A percentile compares a stretch with the other conserved stretches of the same genome.
These are phyloP conservation scores for Stomatorhinus ivindoensis DNA, from an alignment of 2,113 vertebrate species.

Conservation along the genomic window DNA sequence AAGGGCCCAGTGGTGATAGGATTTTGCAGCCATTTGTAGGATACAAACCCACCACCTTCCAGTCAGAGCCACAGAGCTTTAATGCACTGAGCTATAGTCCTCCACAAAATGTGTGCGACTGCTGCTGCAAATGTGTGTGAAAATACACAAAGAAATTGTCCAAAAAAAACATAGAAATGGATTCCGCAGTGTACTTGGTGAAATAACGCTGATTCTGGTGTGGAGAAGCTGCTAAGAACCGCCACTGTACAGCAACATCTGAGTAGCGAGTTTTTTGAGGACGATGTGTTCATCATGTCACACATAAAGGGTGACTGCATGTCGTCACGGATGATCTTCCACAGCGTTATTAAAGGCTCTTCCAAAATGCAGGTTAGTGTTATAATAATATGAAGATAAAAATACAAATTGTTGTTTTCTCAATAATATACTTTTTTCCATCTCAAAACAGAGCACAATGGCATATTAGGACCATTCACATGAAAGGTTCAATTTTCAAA, in stretches of 20 bases:
- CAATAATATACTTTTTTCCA: slow-evolving; percentile 2
- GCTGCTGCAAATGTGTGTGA: background rate
- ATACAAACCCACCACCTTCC: background rate
- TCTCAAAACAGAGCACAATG: background rate
- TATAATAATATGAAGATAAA: background rate
- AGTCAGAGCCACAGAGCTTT: background rate
- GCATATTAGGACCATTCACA: background rate
- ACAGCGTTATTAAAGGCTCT: background rate
- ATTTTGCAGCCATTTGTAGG: background rate
- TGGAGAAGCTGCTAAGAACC: background rate
- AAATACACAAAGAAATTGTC: background rate
- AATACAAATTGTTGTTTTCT: background rate
- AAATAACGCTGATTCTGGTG: background rate
- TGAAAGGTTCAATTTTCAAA: slow-evolving; percentile 5
- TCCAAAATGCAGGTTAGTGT: background rate
- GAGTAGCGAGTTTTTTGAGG: background rate
- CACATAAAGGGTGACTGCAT: background rate
- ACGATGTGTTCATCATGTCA: background rate
- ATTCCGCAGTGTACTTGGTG: background rate
- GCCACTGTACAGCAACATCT: background rate
- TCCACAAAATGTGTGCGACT: background rate
- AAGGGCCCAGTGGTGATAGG: background rate
- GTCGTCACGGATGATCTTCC: background rate
- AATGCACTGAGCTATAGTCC: background rate
- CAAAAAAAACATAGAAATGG: background rate